These are phyloP conservation scores for Tanytarsus gracilentus DNA, from an alignment of 2,888 invertebrate genomes.

Conservation along the genomic window DNA sequence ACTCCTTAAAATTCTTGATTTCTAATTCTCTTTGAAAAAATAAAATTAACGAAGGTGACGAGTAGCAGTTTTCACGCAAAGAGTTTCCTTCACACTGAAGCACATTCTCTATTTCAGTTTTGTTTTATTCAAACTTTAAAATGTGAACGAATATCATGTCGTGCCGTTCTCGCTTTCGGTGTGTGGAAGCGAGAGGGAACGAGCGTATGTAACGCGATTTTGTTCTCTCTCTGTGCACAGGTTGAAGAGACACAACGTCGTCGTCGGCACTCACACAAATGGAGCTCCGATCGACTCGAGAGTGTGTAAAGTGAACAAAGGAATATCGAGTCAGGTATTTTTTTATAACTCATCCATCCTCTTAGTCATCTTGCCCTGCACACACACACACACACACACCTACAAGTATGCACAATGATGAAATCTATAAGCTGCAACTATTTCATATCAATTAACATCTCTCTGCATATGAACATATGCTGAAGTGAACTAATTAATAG, in stretches of 20 bases:
- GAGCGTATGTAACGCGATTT: neutral
- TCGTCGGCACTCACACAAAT: constrained; percentile 1
- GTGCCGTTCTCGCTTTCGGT: neutral
- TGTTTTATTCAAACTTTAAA: constrained; percentile 25
- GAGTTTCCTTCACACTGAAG: constrained; percentile 27
- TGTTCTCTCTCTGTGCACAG: constrained; percentile 16
- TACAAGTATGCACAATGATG: no score
- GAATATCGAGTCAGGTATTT: constrained; percentile 26
- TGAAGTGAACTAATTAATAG: neutral
- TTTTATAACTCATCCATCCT: constrained; percentile 14
- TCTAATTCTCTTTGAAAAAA: constrained; percentile 10
- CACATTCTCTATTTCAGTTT: constrained; percentile 25
- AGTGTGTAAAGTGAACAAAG: constrained; percentile 5
- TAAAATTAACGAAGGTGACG: constrained; percentile 8
- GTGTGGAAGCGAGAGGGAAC: neutral
- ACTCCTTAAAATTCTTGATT: neutral
- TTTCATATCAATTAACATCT: no score
- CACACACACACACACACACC: no score
- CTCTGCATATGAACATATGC: no score
- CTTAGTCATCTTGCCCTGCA: constrained; percentile 14
- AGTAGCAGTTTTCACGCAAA: constrained; percentile 21
- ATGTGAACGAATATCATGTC: neutral
- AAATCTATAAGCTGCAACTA: no score
- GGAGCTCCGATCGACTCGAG: no score
- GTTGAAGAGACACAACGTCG: constrained; percentile 27